A percentile compares a stretch with the other conserved stretches of the same genome.
Evolutionary conservation across 2,113 vertebrate genomes (phyloP).

Genomic region (Buteo buteo): DNA sequence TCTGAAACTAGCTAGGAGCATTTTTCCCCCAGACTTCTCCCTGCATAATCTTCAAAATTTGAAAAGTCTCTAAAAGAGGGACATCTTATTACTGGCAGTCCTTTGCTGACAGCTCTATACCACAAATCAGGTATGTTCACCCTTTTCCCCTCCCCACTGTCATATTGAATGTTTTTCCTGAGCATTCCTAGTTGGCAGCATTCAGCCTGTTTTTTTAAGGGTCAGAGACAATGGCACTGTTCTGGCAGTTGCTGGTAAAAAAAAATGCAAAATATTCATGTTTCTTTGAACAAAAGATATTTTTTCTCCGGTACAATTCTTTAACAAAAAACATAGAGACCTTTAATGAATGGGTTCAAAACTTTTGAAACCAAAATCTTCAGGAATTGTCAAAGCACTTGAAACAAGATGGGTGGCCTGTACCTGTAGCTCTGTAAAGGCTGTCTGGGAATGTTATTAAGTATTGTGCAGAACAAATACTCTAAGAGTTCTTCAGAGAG

Average conservation of each 20-base stretch:
- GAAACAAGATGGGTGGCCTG: conserved; percentile 25
- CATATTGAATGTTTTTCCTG: neutral
- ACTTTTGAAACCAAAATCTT: conserved; percentile 18
- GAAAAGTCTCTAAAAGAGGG: neutral
- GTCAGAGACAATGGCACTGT: neutral
- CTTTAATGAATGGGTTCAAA: conserved; percentile 14
- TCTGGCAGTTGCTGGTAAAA: neutral
- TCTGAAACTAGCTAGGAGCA: neutral
- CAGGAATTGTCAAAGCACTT: conserved; percentile 7
- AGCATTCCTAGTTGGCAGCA: neutral
- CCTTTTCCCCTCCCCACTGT: neutral
- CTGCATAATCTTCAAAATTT: conserved; percentile 1
- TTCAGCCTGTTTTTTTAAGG: neutral
- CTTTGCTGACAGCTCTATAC: neutral
- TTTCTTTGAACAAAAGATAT: neutral
- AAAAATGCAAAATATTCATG: neutral
- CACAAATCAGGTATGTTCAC: neutral
- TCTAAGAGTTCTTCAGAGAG: conserved; percentile 47
- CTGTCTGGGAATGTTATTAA: conserved; percentile 35
- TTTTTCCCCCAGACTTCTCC: neutral
- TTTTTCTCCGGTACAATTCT: neutral
- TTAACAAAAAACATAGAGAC: neutral
- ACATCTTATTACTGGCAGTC: neutral
- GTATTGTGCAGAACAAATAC: conserved; percentile 11
- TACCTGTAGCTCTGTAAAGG: conserved; percentile 6